Evolutionary conservation across 2,888 invertebrate species (phyloP).

Genomic region (Amorpha juglandis): DNA sequence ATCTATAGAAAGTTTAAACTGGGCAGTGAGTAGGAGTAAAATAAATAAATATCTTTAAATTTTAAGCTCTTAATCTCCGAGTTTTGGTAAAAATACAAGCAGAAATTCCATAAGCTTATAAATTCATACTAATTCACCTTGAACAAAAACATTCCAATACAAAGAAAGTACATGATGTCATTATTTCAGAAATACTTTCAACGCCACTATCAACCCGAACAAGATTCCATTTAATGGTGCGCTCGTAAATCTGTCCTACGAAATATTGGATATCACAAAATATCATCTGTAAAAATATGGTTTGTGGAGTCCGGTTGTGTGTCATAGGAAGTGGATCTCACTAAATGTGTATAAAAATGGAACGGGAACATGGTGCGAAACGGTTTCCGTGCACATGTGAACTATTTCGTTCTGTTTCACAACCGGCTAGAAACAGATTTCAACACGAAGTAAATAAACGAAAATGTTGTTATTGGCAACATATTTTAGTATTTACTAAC

Average conservation of each 20-base stretch:
- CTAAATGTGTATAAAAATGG: constrained; percentile 48
- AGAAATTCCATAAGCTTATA: background rate
- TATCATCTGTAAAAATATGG: constrained; percentile 13
- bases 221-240: constrained; percentile 33
- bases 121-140: background rate
- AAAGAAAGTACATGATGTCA: constrained; percentile 43
- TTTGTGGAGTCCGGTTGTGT: constrained; percentile 37
- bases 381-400: constrained; percentile 39
- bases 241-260: constrained; percentile 33
- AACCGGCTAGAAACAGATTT: constrained; percentile 51
- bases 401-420: constrained; percentile 49
- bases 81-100: background rate
- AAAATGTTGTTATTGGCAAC: background rate
- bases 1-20: background rate
- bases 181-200: constrained; percentile 38
- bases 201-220: constrained; percentile 32
- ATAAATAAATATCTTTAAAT: background rate
- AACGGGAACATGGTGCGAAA: constrained; percentile 49
- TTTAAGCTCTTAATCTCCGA: background rate
- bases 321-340: constrained; percentile 44
- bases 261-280: background rate
- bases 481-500: background rate
- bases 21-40: background rate
- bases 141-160: background rate
- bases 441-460: constrained; percentile 1